A percentile compares a stretch with the other conserved stretches of the same genome.
Conservation (phyloP, 2,888 invertebrate species). For the Sarcophaga caerulescens region DNA sequence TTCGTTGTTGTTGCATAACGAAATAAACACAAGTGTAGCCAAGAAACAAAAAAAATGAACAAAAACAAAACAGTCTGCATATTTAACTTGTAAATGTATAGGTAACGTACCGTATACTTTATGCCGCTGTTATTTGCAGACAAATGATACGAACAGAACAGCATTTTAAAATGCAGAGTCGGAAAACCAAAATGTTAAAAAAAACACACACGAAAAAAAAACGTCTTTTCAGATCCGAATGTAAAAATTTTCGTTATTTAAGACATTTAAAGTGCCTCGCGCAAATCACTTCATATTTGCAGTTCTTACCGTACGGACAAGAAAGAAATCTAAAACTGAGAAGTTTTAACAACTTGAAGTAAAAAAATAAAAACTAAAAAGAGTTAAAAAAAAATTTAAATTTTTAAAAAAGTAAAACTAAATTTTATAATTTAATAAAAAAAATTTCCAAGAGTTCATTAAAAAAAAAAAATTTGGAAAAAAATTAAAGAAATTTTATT, state of each 20-base stretch:
- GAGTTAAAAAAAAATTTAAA: conserved; percentile 28
- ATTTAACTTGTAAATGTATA: too few relatives aligned
- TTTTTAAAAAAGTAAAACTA: conserved; percentile 32
- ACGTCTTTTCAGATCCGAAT: conserved; percentile 71
- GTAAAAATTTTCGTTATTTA: conserved; percentile 78
- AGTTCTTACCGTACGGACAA: conserved; percentile 81
- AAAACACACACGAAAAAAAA: conserved; percentile 13
- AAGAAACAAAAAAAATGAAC: too few relatives aligned
- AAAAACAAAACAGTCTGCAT: too few relatives aligned
- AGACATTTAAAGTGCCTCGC: conserved; percentile 81
- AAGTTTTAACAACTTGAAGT: conserved; percentile 1
- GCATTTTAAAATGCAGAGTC: not conserved
- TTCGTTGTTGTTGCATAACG: conserved; percentile 37
- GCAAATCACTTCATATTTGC: conserved; percentile 82
- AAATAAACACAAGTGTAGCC: too few relatives aligned
- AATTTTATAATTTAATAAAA: not conserved
- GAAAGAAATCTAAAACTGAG: conserved; percentile 67
- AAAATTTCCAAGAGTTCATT: not conserved
- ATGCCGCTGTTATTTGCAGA: conserved; percentile 47
- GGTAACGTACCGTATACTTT: too few relatives aligned
- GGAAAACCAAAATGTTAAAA: conserved; percentile 31
- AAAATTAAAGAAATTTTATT: not conserved
- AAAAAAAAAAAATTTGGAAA: not conserved
- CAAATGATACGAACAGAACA: conserved; percentile 6
- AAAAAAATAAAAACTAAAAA: conserved; percentile 20